Evolutionary conservation across 2,888 invertebrate species (phyloP).

Genomic region (Anaspis maculata): DNA sequence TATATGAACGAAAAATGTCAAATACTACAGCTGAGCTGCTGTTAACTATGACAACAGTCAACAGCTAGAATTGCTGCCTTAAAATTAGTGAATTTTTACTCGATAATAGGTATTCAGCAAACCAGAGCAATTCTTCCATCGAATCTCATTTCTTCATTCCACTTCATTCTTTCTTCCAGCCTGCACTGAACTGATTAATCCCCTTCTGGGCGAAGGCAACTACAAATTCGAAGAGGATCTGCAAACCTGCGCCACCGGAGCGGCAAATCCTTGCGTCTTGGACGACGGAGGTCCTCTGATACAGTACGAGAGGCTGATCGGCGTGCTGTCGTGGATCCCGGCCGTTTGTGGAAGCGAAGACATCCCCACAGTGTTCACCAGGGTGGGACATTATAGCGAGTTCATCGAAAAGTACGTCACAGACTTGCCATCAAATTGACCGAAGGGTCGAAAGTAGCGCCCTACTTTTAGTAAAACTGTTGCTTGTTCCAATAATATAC

Average conservation of each 20-base stretch:
- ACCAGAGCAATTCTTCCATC: too few relatives aligned
- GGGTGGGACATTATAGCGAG: slow-evolving; percentile 5
- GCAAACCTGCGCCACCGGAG: slow-evolving; percentile 6
- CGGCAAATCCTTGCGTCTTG: slow-evolving; percentile 4
- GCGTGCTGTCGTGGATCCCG: slow-evolving; percentile 7
- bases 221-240: slow-evolving; percentile 2
- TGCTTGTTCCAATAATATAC: too few relatives aligned
- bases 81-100: too few relatives aligned
- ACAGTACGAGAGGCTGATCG: slow-evolving; percentile 7
- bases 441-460: too few relatives aligned
- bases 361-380: slow-evolving; percentile 7
- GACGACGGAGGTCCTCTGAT: slow-evolving; percentile 9
- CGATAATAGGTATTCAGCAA: too few relatives aligned
- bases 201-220: slow-evolving; percentile 7
- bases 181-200: neutral
- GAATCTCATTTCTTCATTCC: too few relatives aligned
- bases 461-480: too few relatives aligned
- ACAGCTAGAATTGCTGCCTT: too few relatives aligned
- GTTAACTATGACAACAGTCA: too few relatives aligned
- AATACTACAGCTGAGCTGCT: too few relatives aligned
- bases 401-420: slow-evolving; percentile 7
- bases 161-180: slow-evolving; percentile 4
- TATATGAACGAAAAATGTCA: too few relatives aligned
- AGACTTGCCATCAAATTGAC: slow-evolving; percentile 6
- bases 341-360: slow-evolving; percentile 1